Base-by-base conservation (phyloP, 1,140 invertebrate species). In the Subanguina moxae region DNA sequence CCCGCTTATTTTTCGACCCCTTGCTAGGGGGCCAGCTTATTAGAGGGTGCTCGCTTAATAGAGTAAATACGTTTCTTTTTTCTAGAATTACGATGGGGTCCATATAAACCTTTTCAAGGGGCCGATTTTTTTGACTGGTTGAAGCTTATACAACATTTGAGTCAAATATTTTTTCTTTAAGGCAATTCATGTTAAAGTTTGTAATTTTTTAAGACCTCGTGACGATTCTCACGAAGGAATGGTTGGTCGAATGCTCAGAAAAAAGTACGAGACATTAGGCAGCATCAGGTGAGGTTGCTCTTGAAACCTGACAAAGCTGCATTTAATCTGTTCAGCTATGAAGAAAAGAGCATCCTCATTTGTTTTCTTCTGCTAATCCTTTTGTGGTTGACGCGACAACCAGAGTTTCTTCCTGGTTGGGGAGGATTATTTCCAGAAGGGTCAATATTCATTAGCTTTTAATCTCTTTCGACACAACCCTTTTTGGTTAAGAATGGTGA, bases 361-460 rank as follows among this genome's bases (percentile, higher is more conserved):
- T 84, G 92, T 21, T 95, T 95, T 80, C 80, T 91, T 8, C 70
- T 88, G 13, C 87, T 92, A 5, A 88, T 94, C 1, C 69, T 90
- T 56, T 85, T 94, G 66, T 95, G 92, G 89, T 89, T 94, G 82
- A 91, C 93, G 82, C 87, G 91, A 52, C 88, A 89, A 58, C 92
- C 92, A 0, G 89, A 90, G 66, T 90, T 92, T 78, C 88, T 91
- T 72, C 83, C 84, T 0, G 91, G 91, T 19, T 93, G 91, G 87
- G 82, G 78, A 1, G 70, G 71, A 32, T 68, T 84, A 15, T 84
- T 87, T 57, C 27, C 58, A 19, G 58, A 72, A 38, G 75, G 63
- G 75, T 76, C 32, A 71, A n/a, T 56, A 11, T 56, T 67, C 8
- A 59, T 75, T 21, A 57, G 27, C 19, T 65, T 25, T 46, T 38